These are phyloP conservation scores for Calephelis virginiensis DNA, from an alignment of 1,140 invertebrate genomes.

Conservation along the genomic window DNA sequence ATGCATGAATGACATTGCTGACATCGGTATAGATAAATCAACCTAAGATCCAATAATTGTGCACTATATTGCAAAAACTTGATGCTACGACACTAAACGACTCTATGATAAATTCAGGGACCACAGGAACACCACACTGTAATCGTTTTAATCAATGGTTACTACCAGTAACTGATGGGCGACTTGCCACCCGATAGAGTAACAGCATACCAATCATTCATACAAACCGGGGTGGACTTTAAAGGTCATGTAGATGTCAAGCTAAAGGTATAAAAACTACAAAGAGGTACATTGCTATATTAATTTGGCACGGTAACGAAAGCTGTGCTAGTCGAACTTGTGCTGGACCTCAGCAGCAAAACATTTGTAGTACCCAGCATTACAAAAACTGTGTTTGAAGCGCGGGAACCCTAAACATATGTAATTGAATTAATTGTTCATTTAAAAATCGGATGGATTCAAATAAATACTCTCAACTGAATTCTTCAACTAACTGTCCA, in stretches of 20 bases:
- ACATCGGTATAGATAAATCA: conserved; percentile 27
- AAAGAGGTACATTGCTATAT: conserved; percentile 22
- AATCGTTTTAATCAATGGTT: conserved; percentile 21
- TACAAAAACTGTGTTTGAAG: no score
- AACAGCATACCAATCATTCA: conserved; percentile 25
- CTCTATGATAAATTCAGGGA: background rate
- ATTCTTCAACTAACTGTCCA: no score
- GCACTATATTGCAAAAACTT: conserved; percentile 30
- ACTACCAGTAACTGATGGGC: conserved; percentile 25
- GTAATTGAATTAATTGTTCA: no score
- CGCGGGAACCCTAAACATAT: no score
- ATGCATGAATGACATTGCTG: conserved; percentile 28
- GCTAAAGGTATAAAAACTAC: conserved; percentile 23
- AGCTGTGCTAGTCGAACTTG: conserved; percentile 47
- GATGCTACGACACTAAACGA: conserved; percentile 20
- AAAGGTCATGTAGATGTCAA: conserved; percentile 28
- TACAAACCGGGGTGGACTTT: conserved; percentile 33
- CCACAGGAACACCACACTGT: conserved; percentile 8
- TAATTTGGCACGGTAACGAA: conserved; percentile 45
- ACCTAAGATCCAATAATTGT: conserved; percentile 33
- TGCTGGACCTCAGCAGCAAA: background rate
- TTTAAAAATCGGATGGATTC: no score
- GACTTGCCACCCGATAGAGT: conserved; percentile 23
- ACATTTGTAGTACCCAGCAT: no score
- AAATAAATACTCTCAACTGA: no score